Evolutionary conservation across 1,140 invertebrate genomes (phyloP), one percentile per base, ranked within the genome.

Genomic region (Bombus affinis): DNA sequence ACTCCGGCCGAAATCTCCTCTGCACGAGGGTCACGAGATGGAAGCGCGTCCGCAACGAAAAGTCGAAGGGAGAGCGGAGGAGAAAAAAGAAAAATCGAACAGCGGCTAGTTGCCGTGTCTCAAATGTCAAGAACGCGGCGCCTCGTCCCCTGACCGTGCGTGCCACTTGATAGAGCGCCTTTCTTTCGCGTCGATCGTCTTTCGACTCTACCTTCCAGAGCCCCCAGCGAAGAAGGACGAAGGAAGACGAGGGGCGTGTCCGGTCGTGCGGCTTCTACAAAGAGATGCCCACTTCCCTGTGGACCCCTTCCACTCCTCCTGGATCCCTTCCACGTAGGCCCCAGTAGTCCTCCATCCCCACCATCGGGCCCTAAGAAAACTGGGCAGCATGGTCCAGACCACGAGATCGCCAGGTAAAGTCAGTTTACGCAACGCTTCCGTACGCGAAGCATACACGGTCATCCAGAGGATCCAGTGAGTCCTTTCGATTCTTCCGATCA

Each of bases 331-430:
- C 90, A 89, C 86, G 86, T 91, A 86, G 90, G 86, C 83, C 85
- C 75, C 86, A 81, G 88, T 79, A 89, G 84, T 89, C 81, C 83
- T 82, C 57, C 8, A 32, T 75, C 86, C 94, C 93, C 92, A 91
- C 93, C 89, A 92, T 81, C 53, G 75, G 81, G 86, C 88, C 90
- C 86, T 32, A 94, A 94, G 93, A 94, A 94, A 94, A 94, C 92
- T 92, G 91, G 89, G 90, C 93, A 93, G 94, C 94, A 86, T 95
- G 94, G 94, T 95, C 94, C 94, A 95, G 94, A 87, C 92, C 92
- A 94, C 92, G 93, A 94, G 94, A 95, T 94, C 89, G 83, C 71
- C 89, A 93, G 90, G 90, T 92, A 89, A 91, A 92, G 93, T 92
- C 93, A 94, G 94, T 94, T 93, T 94, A 94, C 93, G 93, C 92